A percentile compares a stretch with the other conserved stretches of the same genome.
phyloP scores from a whole-genome alignment of 2,113 vertebrate genomes.

The Ictidomys tridecemlineatus region DNA sequence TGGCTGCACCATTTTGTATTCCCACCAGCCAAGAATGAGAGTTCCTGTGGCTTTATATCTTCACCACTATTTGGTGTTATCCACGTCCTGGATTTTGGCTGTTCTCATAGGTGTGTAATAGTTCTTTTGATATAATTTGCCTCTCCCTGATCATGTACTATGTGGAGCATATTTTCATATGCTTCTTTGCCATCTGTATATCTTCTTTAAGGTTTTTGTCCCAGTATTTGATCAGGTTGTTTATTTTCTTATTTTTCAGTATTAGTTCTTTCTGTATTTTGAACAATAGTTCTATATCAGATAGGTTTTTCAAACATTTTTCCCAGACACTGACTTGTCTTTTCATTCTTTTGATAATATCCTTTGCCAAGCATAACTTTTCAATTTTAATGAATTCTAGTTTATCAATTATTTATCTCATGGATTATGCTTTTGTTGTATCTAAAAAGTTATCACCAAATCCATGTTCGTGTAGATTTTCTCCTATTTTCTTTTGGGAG shows the following conservation, averaged over 20 bases:
- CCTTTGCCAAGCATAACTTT: background rate
- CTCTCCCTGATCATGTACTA: background rate
- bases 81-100: background rate
- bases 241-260: background rate
- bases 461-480: background rate
- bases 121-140: background rate
- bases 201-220: background rate
- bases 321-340: background rate
- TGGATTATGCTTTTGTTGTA: background rate
- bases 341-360: background rate
- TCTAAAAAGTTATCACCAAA: background rate
- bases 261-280: slow-evolving; percentile 1
- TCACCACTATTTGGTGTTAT: background rate
- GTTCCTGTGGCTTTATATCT: background rate
- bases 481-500: background rate
- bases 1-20: background rate
- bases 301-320: background rate
- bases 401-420: background rate
- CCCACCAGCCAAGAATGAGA: background rate
- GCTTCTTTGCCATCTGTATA: background rate
- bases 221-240: background rate
- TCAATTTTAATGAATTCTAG: slow-evolving; percentile 15
- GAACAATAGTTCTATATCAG: background rate
- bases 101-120: background rate
- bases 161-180: background rate